Conservation (phyloP, 2,888 invertebrate genomes). For the Zygaena filipendulae region DNA sequence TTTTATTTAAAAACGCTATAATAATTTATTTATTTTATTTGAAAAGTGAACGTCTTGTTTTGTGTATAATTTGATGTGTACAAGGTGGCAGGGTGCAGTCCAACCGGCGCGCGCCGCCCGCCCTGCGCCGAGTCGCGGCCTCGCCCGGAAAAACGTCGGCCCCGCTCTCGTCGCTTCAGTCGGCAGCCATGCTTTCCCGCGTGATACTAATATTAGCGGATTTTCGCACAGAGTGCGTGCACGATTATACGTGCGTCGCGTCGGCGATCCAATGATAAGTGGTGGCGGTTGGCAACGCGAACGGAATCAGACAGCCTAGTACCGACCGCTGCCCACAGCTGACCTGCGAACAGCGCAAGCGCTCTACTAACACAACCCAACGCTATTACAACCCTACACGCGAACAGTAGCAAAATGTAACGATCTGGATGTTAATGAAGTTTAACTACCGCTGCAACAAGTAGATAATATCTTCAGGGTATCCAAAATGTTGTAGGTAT, state of each 20-base stretch:
- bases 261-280: slow-evolving; percentile 32
- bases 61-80: slow-evolving; percentile 26
- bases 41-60: slow-evolving; percentile 23
- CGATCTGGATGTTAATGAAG: too few relatives aligned
- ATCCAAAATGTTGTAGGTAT: too few relatives aligned
- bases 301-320: too few relatives aligned
- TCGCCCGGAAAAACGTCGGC: slow-evolving; percentile 34
- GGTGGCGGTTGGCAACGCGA: slow-evolving; percentile 18
- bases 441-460: too few relatives aligned
- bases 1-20: too few relatives aligned
- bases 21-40: slow-evolving; percentile 6
- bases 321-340: slow-evolving; percentile 16
- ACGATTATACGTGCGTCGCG: too few relatives aligned
- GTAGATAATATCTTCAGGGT: too few relatives aligned
- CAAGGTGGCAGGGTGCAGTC: slow-evolving; percentile 26
- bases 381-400: slow-evolving; percentile 17
- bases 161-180: slow-evolving; percentile 17
- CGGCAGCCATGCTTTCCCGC: slow-evolving; percentile 25
- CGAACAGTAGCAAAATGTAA: slow-evolving; percentile 8
- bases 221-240: slow-evolving; percentile 35
- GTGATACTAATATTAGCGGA: slow-evolving; percentile 38
- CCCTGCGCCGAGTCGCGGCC: slow-evolving; percentile 35
- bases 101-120: slow-evolving; percentile 66
- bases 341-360: slow-evolving; percentile 37
- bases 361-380: too few relatives aligned